Percentiles rank a stretch among this genome's conserved stretches.
Conservation (phyloP, 2,113 vertebrate genomes). For the Dermatemys mawii region DNA sequence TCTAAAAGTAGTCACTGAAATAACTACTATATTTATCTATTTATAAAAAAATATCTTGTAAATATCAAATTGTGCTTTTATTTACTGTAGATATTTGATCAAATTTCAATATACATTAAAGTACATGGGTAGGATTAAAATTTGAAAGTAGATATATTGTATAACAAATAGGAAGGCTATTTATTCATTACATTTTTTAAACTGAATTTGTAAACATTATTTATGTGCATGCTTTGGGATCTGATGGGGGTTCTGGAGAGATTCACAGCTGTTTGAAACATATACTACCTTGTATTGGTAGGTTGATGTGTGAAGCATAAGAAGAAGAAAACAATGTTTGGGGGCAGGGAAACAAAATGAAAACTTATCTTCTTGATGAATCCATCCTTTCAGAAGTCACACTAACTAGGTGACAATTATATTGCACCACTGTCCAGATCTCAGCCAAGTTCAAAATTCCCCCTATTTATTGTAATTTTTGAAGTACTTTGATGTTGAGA, state of each 20-base stretch:
- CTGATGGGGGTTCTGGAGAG: not conserved
- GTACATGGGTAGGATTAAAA: not conserved
- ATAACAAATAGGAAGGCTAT: not conserved
- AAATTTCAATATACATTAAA: not conserved
- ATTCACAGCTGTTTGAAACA: fast-evolving
- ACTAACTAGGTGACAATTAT: not conserved
- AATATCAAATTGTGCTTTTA: not conserved
- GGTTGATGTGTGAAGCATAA: not conserved
- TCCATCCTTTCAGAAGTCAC: slow-evolving; percentile 16
- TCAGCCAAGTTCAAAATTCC: slow-evolving; percentile 14
- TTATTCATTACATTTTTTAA: not conserved
- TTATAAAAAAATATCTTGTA: not conserved
- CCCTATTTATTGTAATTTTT: slow-evolving; percentile 33
- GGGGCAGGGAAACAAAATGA: not conserved
- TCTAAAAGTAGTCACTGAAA: not conserved
- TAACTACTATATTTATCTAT: not conserved
- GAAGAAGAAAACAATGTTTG: slow-evolving; percentile 17
- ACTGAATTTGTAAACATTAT: not conserved
- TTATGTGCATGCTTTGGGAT: not conserved
- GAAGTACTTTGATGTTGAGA: slow-evolving; percentile 59
- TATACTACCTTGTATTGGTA: not conserved
- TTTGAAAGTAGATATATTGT: not conserved
- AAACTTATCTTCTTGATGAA: not conserved
- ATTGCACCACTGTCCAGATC: not conserved
- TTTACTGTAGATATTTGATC: not conserved